Base-by-base conservation (phyloP, 2,113 vertebrate species). In the Amphiprion ocellaris region DNA sequence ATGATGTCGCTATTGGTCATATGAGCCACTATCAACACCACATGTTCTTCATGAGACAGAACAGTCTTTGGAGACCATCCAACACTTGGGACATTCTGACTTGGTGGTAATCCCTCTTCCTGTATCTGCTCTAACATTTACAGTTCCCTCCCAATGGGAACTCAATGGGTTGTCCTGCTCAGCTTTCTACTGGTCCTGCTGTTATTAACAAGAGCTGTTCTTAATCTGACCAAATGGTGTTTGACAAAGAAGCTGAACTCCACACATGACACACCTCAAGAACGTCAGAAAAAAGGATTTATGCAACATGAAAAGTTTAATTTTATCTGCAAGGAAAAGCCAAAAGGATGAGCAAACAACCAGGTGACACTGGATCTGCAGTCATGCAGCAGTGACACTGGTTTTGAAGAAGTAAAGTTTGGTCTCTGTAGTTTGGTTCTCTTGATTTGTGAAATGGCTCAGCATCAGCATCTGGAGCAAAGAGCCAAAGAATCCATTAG, bases 121-220 rank as follows among this genome's bases (percentile, higher is more conserved):
- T 52, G 68, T 24, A 14, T 37, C 30, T 72, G 24, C 15, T 17
- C 12, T 68, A 53, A 14, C 28, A 71, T 79, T 67, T 47, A 62
- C 39, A 44, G 76, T 50, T 53, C 23, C 33, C 41, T 16, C 3
- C 23, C 52, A 23, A 65, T 46, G 39, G 26, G n/a, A 68, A 19
- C 58, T 78, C 81, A 52, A 58, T n/a, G 0, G 54, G 59, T 15
- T 5, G 37, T 30, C 77, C 73, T 56, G 68, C 71, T 52, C 49
- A 46, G 60, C 74, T 74, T 69, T 76, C 59, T 69, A 21, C 14
- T 52, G 3, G 56, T n/a, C 69, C 41, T 21, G 53, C 60, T 77
- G 65, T 70, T 83, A 62, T 46, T 23, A 52, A 61, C 39, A 55
- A 39, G 12, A 60, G 41, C 60, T 53, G 2, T 15, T 67, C 10